Conservation (phyloP, 1,140 invertebrate species). For the Calephelis virginiensis region DNA sequence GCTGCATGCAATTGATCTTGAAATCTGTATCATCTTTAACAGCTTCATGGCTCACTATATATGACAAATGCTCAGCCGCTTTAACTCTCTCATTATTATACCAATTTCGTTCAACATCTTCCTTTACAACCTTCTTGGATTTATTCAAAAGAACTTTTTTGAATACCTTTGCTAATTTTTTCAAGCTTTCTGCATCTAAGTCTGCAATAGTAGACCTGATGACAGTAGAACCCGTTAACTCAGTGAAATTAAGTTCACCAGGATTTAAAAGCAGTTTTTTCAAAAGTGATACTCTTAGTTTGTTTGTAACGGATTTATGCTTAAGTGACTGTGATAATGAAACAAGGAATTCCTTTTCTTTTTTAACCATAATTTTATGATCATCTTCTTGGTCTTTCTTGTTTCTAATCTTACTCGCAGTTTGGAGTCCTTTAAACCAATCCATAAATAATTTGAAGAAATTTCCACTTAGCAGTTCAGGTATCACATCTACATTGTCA, state of each 20-base stretch:
- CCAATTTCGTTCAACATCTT: constrained; percentile 78
- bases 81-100: constrained; percentile 83
- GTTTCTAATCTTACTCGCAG: constrained; percentile 66
- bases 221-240: constrained; percentile 82
- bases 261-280: constrained; percentile 82
- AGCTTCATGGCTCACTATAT: constrained; percentile 81
- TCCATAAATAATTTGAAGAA: constrained; percentile 80
- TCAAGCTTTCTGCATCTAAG: constrained; percentile 80
- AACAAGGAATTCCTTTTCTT: constrained; percentile 78
- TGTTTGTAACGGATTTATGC: constrained; percentile 69
- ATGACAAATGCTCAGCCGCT: constrained; percentile 82
- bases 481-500: constrained; percentile 70
- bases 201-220: constrained; percentile 81
- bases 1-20: constrained; percentile 82
- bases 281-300: constrained; percentile 78
- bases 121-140: constrained; percentile 74
- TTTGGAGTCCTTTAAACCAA: constrained; percentile 76
- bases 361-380: constrained; percentile 77
- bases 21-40: constrained; percentile 81
- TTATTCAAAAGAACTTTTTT: constrained; percentile 78
- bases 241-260: constrained; percentile 85
- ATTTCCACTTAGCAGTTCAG: constrained; percentile 76
- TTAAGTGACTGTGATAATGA: constrained; percentile 75
- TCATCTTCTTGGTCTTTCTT: constrained; percentile 70
- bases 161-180: constrained; percentile 81